Evolutionary conservation across 2,888 invertebrate species (phyloP).

Genomic region (Morpho achilles): DNA sequence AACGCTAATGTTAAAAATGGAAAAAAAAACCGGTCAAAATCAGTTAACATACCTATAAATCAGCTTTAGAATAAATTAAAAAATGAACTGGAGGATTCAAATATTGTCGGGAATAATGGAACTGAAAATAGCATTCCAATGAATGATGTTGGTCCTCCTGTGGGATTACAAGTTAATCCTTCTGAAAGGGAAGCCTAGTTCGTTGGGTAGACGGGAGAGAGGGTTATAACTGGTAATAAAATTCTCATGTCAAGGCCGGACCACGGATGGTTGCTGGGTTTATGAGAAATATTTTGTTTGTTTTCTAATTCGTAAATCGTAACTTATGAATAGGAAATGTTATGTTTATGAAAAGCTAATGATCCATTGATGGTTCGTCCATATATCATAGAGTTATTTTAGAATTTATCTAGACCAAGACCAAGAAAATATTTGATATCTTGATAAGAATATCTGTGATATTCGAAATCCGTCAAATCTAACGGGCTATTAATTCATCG

Average conservation of each 20-base stretch:
- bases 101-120: constrained; percentile 57
- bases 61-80: constrained; percentile 52
- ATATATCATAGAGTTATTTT: too few species aligned
- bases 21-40: too few species aligned
- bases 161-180: constrained; percentile 76
- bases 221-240: constrained; percentile 54
- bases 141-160: constrained; percentile 71
- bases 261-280: constrained; percentile 41
- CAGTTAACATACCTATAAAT: constrained; percentile 12
- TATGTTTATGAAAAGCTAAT: too few species aligned
- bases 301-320: constrained; percentile 20
- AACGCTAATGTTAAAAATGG: too few species aligned
- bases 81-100: constrained; percentile 42
- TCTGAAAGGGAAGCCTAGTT: constrained; percentile 56
- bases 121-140: constrained; percentile 71
- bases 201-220: constrained; percentile 34
- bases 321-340: too few species aligned
- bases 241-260: constrained; percentile 65
- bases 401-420: too few species aligned
- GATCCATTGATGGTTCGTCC: too few species aligned
- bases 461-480: too few species aligned
- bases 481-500: too few species aligned
- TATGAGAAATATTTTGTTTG: constrained; percentile 51
- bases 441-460: too few species aligned
- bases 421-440: too few species aligned